phyloP scores from a whole-genome alignment of 1,140 invertebrate genomes.

The Scaptodrosophila lebanonensis region DNA sequence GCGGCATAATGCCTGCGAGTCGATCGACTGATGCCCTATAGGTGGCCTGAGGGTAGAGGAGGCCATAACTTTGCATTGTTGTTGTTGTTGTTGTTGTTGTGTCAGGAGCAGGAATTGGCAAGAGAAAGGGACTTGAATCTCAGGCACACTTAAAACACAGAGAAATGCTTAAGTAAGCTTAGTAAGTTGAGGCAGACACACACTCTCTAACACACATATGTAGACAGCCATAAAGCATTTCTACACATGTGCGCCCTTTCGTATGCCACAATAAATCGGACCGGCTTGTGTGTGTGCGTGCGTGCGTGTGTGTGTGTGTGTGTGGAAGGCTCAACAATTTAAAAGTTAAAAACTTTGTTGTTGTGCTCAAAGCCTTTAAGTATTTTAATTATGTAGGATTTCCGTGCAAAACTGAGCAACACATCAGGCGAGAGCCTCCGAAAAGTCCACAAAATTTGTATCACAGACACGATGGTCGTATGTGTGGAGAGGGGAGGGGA shows the following conservation, averaged over 20 bases:
- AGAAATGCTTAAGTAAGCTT: constrained; percentile 71
- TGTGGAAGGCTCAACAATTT: constrained; percentile 48
- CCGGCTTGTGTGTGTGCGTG: neutral
- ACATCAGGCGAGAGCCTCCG: constrained; percentile 23
- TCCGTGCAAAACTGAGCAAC: constrained; percentile 34
- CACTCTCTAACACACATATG: neutral
- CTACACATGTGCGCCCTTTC: constrained; percentile 61
- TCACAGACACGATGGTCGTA: too few species aligned
- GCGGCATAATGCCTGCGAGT: too few species aligned
- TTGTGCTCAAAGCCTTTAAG: constrained; percentile 70
- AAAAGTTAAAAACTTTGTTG: constrained; percentile 65
- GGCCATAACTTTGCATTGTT: too few species aligned
- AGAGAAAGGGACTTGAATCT: constrained; percentile 43
- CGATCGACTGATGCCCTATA: too few species aligned
- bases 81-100: neutral
- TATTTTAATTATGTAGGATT: constrained; percentile 75
- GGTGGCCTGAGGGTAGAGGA: too few species aligned
- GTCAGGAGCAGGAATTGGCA: neutral
- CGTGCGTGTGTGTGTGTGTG: neutral
- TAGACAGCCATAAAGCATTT: constrained; percentile 52
- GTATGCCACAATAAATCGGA: constrained; percentile 34
- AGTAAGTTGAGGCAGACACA: constrained; percentile 44
- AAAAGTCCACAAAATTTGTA: constrained; percentile 62
- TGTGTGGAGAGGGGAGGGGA: too few species aligned
- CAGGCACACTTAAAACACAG: constrained; percentile 9